A percentile compares a stretch with the other conserved stretches of the same genome.
These are phyloP conservation scores for Nysson spinosus DNA, from an alignment of 2,888 invertebrate genomes.

Conservation along the genomic window DNA sequence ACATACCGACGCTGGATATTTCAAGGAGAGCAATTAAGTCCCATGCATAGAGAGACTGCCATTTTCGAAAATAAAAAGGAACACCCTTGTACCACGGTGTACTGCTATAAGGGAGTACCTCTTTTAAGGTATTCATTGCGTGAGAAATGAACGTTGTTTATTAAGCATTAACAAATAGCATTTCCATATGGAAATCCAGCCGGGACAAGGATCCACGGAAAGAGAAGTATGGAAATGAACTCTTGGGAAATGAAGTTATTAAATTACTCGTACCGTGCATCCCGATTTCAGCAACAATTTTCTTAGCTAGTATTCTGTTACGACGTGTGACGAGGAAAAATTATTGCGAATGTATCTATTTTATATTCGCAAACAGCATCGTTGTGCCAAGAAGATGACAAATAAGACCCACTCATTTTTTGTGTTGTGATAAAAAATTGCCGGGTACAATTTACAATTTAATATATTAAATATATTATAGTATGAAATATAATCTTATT, in stretches of 20 bases:
- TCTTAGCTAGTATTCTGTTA: neutral
- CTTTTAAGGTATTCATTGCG: neutral
- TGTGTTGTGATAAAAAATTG: too few species aligned
- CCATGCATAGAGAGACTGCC: too few species aligned
- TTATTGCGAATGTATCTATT: too few species aligned
- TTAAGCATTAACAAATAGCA: neutral
- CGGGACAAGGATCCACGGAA: slow-evolving; percentile 6
- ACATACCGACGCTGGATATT: neutral
- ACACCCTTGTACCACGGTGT: too few species aligned
- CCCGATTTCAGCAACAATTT: neutral
- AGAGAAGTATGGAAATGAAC: neutral
- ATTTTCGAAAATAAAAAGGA: too few species aligned
- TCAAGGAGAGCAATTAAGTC: slow-evolving; percentile 41
- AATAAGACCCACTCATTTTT: too few species aligned
- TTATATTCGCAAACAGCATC: too few species aligned
- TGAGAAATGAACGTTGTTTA: neutral
- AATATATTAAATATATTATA: too few species aligned
- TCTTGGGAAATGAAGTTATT: neutral
- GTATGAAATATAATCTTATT: too few species aligned
- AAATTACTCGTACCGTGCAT: neutral
- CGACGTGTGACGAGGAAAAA: slow-evolving; percentile 1
- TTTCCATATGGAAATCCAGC: neutral
- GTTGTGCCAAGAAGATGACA: too few species aligned
- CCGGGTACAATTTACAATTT: too few species aligned
- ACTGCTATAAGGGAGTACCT: too few species aligned